A percentile compares a stretch with the other conserved stretches of the same genome.
phyloP scores from a whole-genome alignment of 2,888 invertebrate species.

The Drosophila glabriapex region DNA sequence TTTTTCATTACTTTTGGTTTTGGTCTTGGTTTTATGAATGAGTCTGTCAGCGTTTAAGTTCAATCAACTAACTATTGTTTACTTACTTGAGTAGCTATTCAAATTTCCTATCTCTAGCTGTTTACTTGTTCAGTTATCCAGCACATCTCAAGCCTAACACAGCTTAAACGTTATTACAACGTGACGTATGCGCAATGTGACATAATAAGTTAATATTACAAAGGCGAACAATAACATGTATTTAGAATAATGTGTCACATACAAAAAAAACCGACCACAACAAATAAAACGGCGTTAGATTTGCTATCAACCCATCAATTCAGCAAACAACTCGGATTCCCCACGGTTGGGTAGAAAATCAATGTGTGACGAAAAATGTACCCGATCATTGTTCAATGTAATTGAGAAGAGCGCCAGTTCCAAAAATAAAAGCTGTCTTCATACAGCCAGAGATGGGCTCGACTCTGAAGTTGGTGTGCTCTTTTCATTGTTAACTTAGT shows the following conservation, averaged over 20 bases:
- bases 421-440: slow-evolving; percentile 73
- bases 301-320: background rate
- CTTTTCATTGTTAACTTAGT: background rate
- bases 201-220: slow-evolving; percentile 21
- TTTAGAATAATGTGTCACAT: slow-evolving; percentile 29
- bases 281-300: slow-evolving; percentile 8
- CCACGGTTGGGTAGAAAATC: slow-evolving; percentile 6
- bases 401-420: slow-evolving; percentile 28
- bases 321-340: slow-evolving; percentile 25
- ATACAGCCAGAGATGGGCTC: slow-evolving; percentile 49
- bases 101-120: background rate
- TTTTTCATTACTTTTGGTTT: background rate
- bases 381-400: background rate
- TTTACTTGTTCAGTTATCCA: slow-evolving; percentile 3
- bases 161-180: background rate
- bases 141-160: background rate
- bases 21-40: slow-evolving; percentile 15
- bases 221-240: slow-evolving; percentile 2
- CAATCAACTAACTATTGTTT: background rate
- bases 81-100: background rate
- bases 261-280: background rate
- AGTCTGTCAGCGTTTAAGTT: background rate
- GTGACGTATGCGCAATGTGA: slow-evolving; percentile 28
- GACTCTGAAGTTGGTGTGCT: slow-evolving; percentile 13
- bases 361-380: background rate